Evolutionary conservation across 2,888 invertebrate genomes (phyloP), one percentile per base, ranked within the genome.

Genomic region (Noctua pronuba): DNA sequence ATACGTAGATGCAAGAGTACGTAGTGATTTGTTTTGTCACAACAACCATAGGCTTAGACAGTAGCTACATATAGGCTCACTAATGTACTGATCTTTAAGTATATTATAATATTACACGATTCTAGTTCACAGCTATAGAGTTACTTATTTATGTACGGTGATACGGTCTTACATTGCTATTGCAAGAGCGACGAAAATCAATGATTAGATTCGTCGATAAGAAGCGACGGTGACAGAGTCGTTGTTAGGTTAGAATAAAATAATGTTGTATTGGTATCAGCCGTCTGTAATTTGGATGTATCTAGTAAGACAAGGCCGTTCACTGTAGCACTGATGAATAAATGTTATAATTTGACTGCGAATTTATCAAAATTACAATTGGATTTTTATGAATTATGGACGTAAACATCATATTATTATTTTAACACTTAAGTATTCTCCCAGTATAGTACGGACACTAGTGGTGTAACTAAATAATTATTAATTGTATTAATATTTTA

Each of bases 21-120:
- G 62, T 77, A 75, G 88, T 87, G 82, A 88, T 88, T 82, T 73
- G 38, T 79, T 80, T 69, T 81, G 90, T 91, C 91, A 90, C 90
- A 91, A 90, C 60, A 82, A 87, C 79, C 88, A 83, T 86, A 83
- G 77, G 41, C 35, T 82, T 83, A 85, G 73, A 38, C 28, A 73
- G 41, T 88, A 83, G 79, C 70, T 71, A 74, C 71, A 75, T 83
- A 71, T 66, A 85, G 79, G 73, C 77, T 75, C 80, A 83, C 79
- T 86, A 83, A 83, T 81, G 85, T 89, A 88, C 87, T 80, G 88
- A 84, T 79, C 41, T 81, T 74, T 64, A 71, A 78, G 65, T 60
- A 65, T 76, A 58, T 77, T 60, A 16, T 49, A 80, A 21, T 49
- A 69, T 75, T 38, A 75, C 73, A 80, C 71, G 77, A 64, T 73